These are phyloP conservation scores for Lordiphosa stackelbergi DNA, from an alignment of 1,140 invertebrate genomes.

Conservation along the genomic window DNA sequence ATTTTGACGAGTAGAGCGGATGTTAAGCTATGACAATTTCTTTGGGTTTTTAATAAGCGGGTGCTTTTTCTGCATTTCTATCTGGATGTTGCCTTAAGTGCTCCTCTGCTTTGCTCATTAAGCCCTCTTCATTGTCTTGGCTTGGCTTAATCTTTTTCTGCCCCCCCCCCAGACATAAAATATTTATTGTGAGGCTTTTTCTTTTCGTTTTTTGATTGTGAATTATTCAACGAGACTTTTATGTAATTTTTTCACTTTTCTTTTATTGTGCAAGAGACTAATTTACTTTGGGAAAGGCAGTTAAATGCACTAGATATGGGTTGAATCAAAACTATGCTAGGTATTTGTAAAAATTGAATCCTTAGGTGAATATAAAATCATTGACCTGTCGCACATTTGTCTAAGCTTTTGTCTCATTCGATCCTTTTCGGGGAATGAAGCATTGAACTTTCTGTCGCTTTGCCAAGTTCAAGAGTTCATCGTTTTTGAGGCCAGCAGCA, in stretches of 20 bases:
- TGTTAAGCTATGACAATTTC: constrained; percentile 27
- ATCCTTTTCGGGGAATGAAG: constrained; percentile 33
- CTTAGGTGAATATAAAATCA: neutral
- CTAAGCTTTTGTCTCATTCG: constrained; percentile 7
- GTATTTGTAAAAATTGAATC: neutral
- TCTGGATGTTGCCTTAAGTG: neutral
- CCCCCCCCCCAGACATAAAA: constrained; percentile 3
- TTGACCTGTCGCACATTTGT: constrained; percentile 1
- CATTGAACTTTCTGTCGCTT: constrained; percentile 53
- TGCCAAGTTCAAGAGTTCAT: constrained; percentile 70
- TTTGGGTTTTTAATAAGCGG: constrained; percentile 36
- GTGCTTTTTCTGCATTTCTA: constrained; percentile 3
- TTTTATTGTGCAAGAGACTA: constrained; percentile 16
- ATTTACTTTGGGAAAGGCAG: constrained; percentile 6
- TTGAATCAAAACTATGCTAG: constrained; percentile 1
- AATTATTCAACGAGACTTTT: constrained; percentile 12
- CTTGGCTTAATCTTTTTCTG: constrained; percentile 10
- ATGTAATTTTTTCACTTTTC: constrained; percentile 12
- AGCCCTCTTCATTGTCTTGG: constrained; percentile 17
- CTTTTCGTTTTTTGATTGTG: constrained; percentile 5
- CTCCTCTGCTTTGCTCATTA: constrained; percentile 11
- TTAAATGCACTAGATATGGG: neutral
- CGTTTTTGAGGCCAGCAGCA: constrained; percentile 35
- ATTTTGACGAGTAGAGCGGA: constrained; percentile 32
- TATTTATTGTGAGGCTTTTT: constrained; percentile 15